Evolutionary conservation across 2,888 invertebrate species (phyloP), one percentile per base, ranked within the genome.

Genomic region (Priapulus caudatus): DNA sequence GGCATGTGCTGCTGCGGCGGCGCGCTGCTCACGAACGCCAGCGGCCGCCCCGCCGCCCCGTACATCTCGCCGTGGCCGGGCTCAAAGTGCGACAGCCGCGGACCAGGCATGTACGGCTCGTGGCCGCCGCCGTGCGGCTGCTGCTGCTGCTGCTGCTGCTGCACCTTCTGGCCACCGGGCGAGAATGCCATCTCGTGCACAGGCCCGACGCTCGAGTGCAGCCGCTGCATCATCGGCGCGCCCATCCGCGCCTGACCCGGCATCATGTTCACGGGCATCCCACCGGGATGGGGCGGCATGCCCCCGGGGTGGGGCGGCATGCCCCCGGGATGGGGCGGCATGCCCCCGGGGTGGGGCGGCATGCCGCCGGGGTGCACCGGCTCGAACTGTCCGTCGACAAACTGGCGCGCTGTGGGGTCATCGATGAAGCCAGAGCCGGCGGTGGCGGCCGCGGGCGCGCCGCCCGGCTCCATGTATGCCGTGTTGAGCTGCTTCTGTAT

Each of bases 401-500:
- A n/a, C 10, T 10, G n/a, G 10, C 10, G 10, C n/a, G 10, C n/a
- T 33, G n/a, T 10, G 10, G 10, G 33, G 10, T 33, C 33, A 33
- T 33, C 33, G 33, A 33, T n/a, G 33, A 10, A 33, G 10, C 33
- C 33, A n/a, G n/a, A n/a, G n/a, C n/a, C n/a, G n/a, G n/a, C n/a
- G n/a, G n/a, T n/a, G n/a, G n/a, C n/a, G 23, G 19, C 50, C 22
- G 56, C 48, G 5, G 54, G 47, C 3, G 48, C 20, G 18, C 19
- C 47, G 4, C 23, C 50, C n/a, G 59, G 56, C 58, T 68, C 68
- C 58, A 65, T 65, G 63, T 65, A 70, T 72, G 87, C 87, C 43
- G 87, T 86, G 70, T 92, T 92, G 48, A 90, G 86, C 74, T 92
- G 91, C 72, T 91, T 91, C 70, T 91, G 91, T 74, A 92, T 92